These are phyloP conservation scores for Phalanger gymnotis DNA, from an alignment of 2,797 vertebrate genomes.

Conservation along the genomic window DNA sequence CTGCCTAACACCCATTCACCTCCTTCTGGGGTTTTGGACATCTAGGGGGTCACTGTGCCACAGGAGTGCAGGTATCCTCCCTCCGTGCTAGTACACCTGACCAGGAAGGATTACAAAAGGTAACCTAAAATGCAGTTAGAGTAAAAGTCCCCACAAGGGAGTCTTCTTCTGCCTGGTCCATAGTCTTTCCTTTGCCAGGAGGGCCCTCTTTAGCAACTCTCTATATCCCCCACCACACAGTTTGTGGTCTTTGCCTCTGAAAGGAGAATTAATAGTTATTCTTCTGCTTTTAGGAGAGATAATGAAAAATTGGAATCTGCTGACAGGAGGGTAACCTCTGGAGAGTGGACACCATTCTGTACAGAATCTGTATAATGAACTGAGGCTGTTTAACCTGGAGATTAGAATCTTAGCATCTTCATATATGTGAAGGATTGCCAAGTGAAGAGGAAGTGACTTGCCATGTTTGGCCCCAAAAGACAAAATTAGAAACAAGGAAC, in stretches of 20 bases:
- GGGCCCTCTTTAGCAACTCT: no score
- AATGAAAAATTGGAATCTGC: neutral
- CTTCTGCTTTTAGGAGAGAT: neutral
- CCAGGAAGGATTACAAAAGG: no score
- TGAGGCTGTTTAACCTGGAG: neutral
- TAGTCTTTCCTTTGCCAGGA: no score
- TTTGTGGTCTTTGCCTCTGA: neutral
- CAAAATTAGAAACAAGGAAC: neutral
- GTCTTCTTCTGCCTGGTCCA: no score
- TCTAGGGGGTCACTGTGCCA: neutral
- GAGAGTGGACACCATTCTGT: neutral
- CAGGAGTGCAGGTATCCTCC: neutral
- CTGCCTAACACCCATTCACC: neutral
- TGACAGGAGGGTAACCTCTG: neutral
- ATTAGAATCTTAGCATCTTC: neutral
- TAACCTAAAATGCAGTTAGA: neutral
- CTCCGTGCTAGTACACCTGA: neutral
- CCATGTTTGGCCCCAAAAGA: neutral
- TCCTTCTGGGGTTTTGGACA: neutral
- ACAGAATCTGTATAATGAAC: neutral
- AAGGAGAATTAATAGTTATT: neutral
- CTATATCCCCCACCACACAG: no score
- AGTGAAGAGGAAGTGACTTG: neutral
- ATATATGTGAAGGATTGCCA: neutral
- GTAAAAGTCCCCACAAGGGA: neutral